A percentile compares a stretch with the other conserved stretches of the same genome.
Conservation (phyloP, 92 coral and sea anemone genomes). For the Epizoanthus scotinus region DNA sequence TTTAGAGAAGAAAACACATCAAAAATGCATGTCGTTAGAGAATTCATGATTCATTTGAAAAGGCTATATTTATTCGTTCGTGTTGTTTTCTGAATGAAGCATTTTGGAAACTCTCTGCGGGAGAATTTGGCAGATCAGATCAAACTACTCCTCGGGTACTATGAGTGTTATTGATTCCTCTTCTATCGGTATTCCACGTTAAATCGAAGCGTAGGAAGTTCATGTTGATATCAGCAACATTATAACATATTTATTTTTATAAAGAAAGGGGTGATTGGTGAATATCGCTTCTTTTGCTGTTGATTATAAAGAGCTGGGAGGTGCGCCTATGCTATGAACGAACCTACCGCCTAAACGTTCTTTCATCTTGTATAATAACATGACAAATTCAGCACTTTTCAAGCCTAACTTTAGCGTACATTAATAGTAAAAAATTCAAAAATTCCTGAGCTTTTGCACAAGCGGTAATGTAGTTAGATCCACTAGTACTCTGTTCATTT, state of each 20-base stretch:
- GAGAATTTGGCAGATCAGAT: conserved; percentile 37
- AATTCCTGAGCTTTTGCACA: background rate
- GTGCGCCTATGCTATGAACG: background rate
- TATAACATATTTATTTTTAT: background rate
- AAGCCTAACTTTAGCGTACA: too few species aligned
- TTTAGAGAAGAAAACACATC: conserved; percentile 45
- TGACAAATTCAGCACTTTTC: background rate
- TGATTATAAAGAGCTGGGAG: conserved; percentile 25
- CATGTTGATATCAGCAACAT: conserved; percentile 22
- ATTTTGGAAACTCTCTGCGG: conserved; percentile 28
- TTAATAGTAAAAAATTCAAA: background rate
- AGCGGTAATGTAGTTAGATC: conserved; percentile 1
- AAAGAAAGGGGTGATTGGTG: conserved; percentile 11
- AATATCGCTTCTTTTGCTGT: conserved; percentile 12
- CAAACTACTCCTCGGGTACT: conserved; percentile 24
- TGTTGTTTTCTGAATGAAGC: background rate
- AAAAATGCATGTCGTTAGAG: conserved; percentile 50
- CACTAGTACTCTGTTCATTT: background rate
- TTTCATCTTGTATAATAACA: background rate
- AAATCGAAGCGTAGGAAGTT: conserved; percentile 1
- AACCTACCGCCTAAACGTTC: background rate
- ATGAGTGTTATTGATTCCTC: conserved; percentile 4
- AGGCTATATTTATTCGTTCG: conserved; percentile 22
- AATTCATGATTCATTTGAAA: conserved; percentile 31
- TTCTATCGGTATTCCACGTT: conserved; percentile 32